Evolutionary conservation across 2,797 vertebrate species (phyloP).

Genomic region (Sebastes itinus): DNA sequence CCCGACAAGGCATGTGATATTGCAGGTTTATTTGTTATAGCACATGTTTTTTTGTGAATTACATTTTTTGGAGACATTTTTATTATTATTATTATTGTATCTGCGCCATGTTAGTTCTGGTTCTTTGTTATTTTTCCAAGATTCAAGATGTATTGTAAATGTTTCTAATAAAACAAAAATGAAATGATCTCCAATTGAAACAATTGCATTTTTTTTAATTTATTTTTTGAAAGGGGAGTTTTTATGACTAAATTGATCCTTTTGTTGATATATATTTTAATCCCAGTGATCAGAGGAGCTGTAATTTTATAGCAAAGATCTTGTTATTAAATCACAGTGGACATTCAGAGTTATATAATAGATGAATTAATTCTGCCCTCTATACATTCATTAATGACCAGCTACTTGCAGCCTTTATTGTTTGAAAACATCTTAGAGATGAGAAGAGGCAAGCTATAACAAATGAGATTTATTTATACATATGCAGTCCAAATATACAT

Average conservation of each 20-base stretch:
- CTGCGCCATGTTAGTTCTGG: constrained; percentile 88
- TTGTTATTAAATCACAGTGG: constrained; percentile 8
- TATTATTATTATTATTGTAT: constrained; percentile 87
- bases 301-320: neutral
- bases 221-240: neutral
- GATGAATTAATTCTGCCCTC: neutral
- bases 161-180: constrained; percentile 89
- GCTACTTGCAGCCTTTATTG: neutral
- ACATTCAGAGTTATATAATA: neutral
- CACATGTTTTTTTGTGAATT: constrained; percentile 85
- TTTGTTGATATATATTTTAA: neutral
- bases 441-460: constrained; percentile 62
- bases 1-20: constrained; percentile 76
- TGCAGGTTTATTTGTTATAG: constrained; percentile 86
- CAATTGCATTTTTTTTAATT: neutral
- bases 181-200: constrained; percentile 71
- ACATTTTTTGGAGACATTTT: constrained; percentile 83
- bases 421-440: constrained; percentile 7
- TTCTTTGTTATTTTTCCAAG: constrained; percentile 86
- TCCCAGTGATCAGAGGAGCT: constrained; percentile 1
- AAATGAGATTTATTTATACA: constrained; percentile 80
- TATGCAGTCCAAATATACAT: constrained; percentile 79
- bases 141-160: constrained; percentile 90
- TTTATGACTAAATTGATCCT: neutral
- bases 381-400: neutral